Evolutionary conservation across 2,797 vertebrate species (phyloP).

Genomic region (Corythornis leucogaster): DNA sequence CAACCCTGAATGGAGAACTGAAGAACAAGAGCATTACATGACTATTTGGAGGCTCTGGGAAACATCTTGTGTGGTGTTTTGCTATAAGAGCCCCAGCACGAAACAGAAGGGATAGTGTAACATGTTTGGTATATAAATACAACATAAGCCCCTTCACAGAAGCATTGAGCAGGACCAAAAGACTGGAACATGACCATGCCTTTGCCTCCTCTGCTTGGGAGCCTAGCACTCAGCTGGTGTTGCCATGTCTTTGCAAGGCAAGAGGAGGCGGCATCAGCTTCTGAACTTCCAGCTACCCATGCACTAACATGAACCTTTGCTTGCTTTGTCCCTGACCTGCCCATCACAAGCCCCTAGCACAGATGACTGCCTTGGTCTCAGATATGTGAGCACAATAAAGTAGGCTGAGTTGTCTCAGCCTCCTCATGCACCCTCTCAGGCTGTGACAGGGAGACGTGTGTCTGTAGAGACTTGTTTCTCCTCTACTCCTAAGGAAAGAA

Average conservation of each 20-base stretch:
- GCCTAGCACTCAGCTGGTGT: neutral
- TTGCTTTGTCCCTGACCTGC: neutral
- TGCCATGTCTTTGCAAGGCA: neutral
- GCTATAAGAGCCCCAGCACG: neutral
- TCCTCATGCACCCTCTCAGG: neutral
- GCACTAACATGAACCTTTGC: rapidly evolving
- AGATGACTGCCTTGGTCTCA: rapidly evolving
- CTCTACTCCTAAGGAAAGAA: neutral
- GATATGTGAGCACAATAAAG: neutral
- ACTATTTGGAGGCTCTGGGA: neutral
- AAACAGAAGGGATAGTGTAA: neutral
- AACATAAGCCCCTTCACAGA: rapidly evolving
- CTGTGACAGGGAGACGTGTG: rapidly evolving
- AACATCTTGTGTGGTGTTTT: neutral
- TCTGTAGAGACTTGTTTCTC: neutral
- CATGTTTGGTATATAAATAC: neutral
- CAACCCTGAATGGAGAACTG: rapidly evolving
- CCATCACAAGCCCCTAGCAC: neutral
- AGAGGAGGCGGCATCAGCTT: rapidly evolving
- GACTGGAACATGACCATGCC: rapidly evolving
- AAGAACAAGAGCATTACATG: neutral
- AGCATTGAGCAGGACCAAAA: neutral
- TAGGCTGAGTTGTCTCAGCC: neutral
- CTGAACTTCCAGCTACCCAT: neutral
- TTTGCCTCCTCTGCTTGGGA: neutral